Evolutionary conservation across 1,140 invertebrate species (phyloP).

Genomic region (Heliconius congener): DNA sequence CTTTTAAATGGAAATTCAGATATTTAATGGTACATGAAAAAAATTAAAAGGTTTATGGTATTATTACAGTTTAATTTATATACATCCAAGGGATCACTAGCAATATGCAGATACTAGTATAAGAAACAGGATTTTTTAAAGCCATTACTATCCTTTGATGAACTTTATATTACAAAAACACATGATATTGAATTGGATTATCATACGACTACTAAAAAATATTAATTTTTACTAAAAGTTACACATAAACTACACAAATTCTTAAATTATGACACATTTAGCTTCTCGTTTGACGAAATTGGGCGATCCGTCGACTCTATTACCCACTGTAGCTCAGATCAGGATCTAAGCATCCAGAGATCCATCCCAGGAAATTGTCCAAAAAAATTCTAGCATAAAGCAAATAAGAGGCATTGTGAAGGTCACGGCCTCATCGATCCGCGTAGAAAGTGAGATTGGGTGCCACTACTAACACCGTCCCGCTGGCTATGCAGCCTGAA

Average conservation of each 20-base stretch:
- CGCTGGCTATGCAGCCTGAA: conserved; percentile 83
- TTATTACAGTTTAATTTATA: too few relatives aligned
- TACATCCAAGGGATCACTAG: too few relatives aligned
- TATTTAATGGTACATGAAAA: too few relatives aligned
- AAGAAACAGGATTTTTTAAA: not conserved
- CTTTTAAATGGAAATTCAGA: too few relatives aligned
- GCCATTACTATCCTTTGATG: too few relatives aligned
- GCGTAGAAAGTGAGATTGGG: conserved; percentile 79
- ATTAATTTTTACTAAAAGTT: too few relatives aligned
- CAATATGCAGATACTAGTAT: too few relatives aligned
- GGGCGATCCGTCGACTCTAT: not conserved
- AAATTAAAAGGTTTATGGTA: too few relatives aligned
- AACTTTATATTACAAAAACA: too few relatives aligned
- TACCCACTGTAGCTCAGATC: not conserved
- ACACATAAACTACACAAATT: not conserved
- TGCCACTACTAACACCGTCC: conserved; percentile 80
- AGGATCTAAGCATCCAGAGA: not conserved
- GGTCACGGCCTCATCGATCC: conserved; percentile 80
- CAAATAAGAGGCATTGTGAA: conserved; percentile 75
- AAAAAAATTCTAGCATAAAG: conserved; percentile 63
- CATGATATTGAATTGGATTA: too few relatives aligned
- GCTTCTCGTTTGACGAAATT: not conserved
- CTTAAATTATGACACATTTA: not conserved
- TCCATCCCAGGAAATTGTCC: conserved; percentile 13
- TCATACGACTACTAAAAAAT: too few relatives aligned